Conservation (phyloP, 2,888 invertebrate genomes). For the Calliopum simillimum region DNA sequence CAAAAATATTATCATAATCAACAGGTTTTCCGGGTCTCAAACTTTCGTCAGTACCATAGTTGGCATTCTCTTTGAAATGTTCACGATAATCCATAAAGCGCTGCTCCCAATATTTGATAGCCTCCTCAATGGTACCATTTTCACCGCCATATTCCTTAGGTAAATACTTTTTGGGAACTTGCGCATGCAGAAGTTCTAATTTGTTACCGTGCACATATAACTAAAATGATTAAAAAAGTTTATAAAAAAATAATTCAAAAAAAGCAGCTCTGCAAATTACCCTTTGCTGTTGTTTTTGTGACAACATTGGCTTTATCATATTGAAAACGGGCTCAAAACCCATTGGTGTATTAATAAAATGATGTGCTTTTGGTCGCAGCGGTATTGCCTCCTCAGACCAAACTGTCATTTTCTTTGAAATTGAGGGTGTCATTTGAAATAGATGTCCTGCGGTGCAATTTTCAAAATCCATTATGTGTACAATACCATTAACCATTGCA, state of each 20-base stretch:
- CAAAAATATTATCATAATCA: slow-evolving; percentile 57
- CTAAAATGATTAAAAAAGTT: slow-evolving; percentile 57
- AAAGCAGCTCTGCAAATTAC: slow-evolving; percentile 58
- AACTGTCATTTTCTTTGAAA: slow-evolving; percentile 72
- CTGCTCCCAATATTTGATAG: slow-evolving; percentile 52
- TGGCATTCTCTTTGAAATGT: slow-evolving; percentile 53
- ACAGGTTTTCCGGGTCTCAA: slow-evolving; percentile 55
- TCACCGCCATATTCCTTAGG: slow-evolving; percentile 77
- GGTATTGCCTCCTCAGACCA: slow-evolving; percentile 73
- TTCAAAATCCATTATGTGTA: slow-evolving; percentile 71
- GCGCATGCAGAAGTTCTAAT: slow-evolving; percentile 71
- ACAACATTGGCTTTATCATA: slow-evolving; percentile 72
- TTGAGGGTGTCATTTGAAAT: slow-evolving; percentile 71
- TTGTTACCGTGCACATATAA: slow-evolving; percentile 71
- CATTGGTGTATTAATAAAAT: slow-evolving; percentile 72
- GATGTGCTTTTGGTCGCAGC: slow-evolving; percentile 71
- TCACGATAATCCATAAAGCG: slow-evolving; percentile 53
- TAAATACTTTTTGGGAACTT: slow-evolving; percentile 71
- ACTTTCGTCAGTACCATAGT: slow-evolving; percentile 57
- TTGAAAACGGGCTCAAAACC: slow-evolving; percentile 72
- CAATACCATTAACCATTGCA: slow-evolving; percentile 68
- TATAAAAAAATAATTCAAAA: slow-evolving; percentile 3
- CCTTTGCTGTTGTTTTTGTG: slow-evolving; percentile 72
- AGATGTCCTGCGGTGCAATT: slow-evolving; percentile 70
- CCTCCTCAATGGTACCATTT: slow-evolving; percentile 67